These are phyloP conservation scores for Apodemus agrarius DNA, from an alignment of 2,797 vertebrate genomes.

Conservation along the genomic window DNA sequence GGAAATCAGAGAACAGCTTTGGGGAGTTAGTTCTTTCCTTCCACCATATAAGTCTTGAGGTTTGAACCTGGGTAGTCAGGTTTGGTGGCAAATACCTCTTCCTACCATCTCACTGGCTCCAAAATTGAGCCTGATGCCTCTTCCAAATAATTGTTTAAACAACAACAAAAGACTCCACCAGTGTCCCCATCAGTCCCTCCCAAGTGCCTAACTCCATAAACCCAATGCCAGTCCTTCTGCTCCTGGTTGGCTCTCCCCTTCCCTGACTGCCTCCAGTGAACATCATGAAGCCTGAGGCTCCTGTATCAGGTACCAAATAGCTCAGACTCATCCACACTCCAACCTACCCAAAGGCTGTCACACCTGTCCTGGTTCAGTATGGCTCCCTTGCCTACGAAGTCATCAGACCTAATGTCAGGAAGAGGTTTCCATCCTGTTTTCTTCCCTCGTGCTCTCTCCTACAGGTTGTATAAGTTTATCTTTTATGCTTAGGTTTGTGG, in stretches of 20 bases:
- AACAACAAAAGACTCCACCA: background rate
- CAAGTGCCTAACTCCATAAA: background rate
- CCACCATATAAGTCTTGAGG: background rate
- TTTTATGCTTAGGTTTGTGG: background rate
- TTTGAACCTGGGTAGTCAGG: background rate
- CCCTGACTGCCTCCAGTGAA: background rate
- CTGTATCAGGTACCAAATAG: background rate
- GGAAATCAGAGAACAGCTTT: background rate
- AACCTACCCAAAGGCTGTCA: no score
- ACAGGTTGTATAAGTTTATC: background rate
- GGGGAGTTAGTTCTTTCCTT: background rate
- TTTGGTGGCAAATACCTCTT: background rate
- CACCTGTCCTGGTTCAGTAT: background rate
- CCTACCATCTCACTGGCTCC: no score
- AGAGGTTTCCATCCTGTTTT: background rate
- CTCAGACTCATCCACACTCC: no score
- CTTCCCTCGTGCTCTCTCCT: background rate
- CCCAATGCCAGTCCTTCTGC: background rate
- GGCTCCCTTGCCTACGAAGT: background rate
- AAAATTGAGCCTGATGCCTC: background rate
- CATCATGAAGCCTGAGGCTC: background rate
- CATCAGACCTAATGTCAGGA: background rate
- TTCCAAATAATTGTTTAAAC: background rate
- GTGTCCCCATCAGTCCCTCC: background rate
- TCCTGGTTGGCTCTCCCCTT: accelerated